Base-by-base conservation (phyloP, 2,113 vertebrate genomes). In the Heterotilapia buettikoferi region DNA sequence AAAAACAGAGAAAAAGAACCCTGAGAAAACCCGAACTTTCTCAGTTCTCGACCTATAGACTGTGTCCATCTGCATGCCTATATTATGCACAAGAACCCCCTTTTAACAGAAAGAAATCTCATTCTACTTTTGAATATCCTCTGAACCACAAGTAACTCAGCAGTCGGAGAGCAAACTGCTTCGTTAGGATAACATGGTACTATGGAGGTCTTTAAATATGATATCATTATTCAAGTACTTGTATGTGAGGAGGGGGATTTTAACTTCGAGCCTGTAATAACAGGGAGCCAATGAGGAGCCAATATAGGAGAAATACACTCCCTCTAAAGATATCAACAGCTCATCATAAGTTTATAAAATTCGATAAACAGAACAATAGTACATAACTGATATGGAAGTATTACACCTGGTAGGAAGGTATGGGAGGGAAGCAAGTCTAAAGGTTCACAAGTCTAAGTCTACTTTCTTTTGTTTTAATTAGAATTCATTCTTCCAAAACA, bases 131-230 rank as follows among this genome's bases (percentile, higher is more conserved):
- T 63, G 9, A 63, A 63, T n/a, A 63, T 36, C 18, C 18, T 19
- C 11, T 18, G 47, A 50, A 50, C 47, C 24, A 61, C 9, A 63
- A 63, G 31, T 63, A 63, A 12, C 18, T 36, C 59, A 36, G 59
- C 59, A 63, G 31, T 63, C 6, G 0, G 31, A 63, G 31, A 36
- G 59, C 31, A n/a, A 66, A 36, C 18, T 36, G 18, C 31, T n/a
- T 63, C 4, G 0, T 36, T n/a, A 63, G 31, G 59, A 36, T 36
- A 66, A 36, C 33, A n/a, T n/a, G 6, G 1, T n/a, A 12, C 0
- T 66, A 36, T 66, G 18, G 61, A 36, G 18, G 2, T 36, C 18
- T 66, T 66, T 36, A 36, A 63, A 66, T 66, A 66, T 36, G 18
- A 63, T 36, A 0, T 36, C 10, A n/a, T 36, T 66, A 38, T 66